Evolutionary conservation across 1,140 invertebrate genomes (phyloP), one percentile per base, ranked within the genome.

Genomic region (Lucilia sericata): DNA sequence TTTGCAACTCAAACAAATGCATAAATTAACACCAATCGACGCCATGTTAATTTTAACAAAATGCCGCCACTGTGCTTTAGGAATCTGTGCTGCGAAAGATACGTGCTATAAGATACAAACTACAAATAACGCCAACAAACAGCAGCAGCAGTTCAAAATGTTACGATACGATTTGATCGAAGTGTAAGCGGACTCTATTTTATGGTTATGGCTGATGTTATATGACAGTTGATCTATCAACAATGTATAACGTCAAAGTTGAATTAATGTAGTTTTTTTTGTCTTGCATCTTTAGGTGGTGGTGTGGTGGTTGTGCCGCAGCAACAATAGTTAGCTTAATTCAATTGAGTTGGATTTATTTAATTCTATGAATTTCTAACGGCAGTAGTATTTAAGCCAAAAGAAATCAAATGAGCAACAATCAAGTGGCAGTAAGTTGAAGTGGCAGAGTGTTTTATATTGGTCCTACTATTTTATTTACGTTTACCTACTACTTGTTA

Each of bases 11-110:
- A 12, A 21, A 70, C 65, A 70, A 70, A 70, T 70, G 65, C 65
- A 70, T 70, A 70, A 70, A 70, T 70, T 70, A 70, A 70, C 65
- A 70, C 65, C 65, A 70, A 70, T 70, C 65, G 65, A 70, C 65
- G 65, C 65, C 65, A 70, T 70, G 65, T 70, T 70, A 70, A 70
- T 70, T 70, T 70, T 21, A 21, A 70, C 65, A 70, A 70, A 70
- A 70, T 70, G 65, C 65, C 65, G 65, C 65, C 65, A 70, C 65
- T n/a, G 19, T 21, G n/a, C 21, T 70, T 19, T 70, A 21, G 42
- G 42, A 42, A 42, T 42, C 42, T 42, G 42, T 42, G 42, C 42
- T 42, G 42, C 42, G 42, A 42, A 42, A 42, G 42, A 42, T 42
- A 42, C 2, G 42, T 42, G 55, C 55, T 2, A 17, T 60, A n/a